Evolutionary conservation across 2,888 invertebrate species (phyloP).

Genomic region (Maniola hyperantus): DNA sequence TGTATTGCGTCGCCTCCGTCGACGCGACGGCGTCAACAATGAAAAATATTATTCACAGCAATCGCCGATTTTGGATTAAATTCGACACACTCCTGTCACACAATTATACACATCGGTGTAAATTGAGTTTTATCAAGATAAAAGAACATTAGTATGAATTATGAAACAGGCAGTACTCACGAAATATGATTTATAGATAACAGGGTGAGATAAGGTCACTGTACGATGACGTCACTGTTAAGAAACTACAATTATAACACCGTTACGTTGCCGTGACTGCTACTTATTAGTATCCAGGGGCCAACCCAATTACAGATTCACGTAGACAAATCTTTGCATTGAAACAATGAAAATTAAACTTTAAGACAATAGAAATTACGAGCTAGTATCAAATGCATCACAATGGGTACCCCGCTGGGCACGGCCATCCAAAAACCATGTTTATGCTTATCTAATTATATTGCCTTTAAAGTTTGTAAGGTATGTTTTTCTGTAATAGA

Average conservation of each 20-base stretch:
- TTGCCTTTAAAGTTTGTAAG: constrained; percentile 22
- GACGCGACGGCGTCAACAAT: no score
- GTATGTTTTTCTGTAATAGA: constrained; percentile 19
- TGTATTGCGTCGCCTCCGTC: no score
- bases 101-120: not conserved
- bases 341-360: constrained; percentile 14
- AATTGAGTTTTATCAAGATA: not conserved
- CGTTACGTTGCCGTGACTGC: constrained; percentile 42
- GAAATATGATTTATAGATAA: constrained; percentile 20
- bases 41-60: no score
- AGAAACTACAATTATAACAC: constrained; percentile 35
- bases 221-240: constrained; percentile 37
- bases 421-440: constrained; percentile 24
- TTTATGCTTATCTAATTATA: constrained; percentile 28
- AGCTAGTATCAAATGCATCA: not conserved
- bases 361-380: not conserved
- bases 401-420: constrained; percentile 1
- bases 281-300: constrained; percentile 40
- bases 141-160: constrained; percentile 6
- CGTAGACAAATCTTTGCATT: constrained; percentile 20
- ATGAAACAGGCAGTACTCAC: constrained; percentile 10
- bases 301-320: constrained; percentile 37
- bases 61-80: no score
- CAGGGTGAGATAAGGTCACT: constrained; percentile 34
- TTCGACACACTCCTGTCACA: no score